Evolutionary conservation across 2,888 invertebrate species (phyloP).

Genomic region (Pogonocherus hispidulus): DNA sequence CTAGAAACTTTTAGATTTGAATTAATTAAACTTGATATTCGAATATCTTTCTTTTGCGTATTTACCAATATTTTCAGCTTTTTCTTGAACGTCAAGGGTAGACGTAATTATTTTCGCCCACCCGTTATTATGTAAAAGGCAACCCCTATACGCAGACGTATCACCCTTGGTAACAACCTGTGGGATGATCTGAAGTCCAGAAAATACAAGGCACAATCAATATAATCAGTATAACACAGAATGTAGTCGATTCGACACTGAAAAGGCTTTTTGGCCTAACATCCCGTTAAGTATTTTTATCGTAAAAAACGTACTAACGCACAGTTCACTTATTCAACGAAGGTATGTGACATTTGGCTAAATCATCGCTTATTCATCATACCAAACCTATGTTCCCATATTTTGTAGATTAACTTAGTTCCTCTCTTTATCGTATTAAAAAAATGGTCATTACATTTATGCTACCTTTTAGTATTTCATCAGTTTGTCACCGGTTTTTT

Average conservation of each 20-base stretch:
- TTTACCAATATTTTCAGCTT: too few relatives aligned
- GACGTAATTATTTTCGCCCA: background rate
- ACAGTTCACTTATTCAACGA: slow-evolving; percentile 26
- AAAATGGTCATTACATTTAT: too few relatives aligned
- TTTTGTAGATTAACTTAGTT: background rate
- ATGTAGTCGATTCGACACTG: slow-evolving; percentile 62
- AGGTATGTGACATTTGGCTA: slow-evolving; percentile 25
- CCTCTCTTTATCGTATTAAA: too few relatives aligned
- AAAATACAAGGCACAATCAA: slow-evolving; percentile 44
- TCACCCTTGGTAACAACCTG: slow-evolving; percentile 31
- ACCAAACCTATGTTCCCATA: too few relatives aligned
- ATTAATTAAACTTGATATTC: too few relatives aligned
- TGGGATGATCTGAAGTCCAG: slow-evolving; percentile 26
- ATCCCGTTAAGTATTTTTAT: slow-evolving; percentile 7
- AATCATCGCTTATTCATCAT: background rate
- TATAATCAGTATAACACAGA: slow-evolving; percentile 61
- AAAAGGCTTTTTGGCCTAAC: slow-evolving; percentile 53
- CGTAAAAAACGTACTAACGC: slow-evolving; percentile 3
- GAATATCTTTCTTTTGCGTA: too few relatives aligned
- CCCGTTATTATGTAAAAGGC: background rate
- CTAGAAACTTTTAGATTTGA: too few relatives aligned
- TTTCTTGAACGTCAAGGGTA: too few relatives aligned
- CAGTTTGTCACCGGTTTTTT: background rate
- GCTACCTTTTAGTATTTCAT: too few relatives aligned
- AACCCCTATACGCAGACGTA: slow-evolving; percentile 33